These are phyloP conservation scores for Drosophila merina DNA, from an alignment of 2,888 invertebrate genomes.

Conservation along the genomic window DNA sequence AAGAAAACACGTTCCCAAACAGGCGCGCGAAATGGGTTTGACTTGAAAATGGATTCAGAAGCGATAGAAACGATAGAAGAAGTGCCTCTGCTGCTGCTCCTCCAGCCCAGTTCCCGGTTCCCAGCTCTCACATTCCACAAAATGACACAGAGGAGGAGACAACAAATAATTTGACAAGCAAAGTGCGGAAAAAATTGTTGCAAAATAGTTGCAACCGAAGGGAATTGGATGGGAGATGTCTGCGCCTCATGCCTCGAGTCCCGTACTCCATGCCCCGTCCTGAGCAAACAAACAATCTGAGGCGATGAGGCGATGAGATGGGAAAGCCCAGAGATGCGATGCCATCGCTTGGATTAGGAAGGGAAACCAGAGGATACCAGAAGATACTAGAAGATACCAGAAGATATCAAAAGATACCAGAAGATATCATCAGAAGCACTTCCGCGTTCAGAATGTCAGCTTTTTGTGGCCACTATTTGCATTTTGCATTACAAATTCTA, in stretches of 20 bases:
- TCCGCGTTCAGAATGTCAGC: constrained; percentile 45
- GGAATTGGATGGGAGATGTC: constrained; percentile 21
- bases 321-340: constrained; percentile 1
- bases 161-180: constrained; percentile 47
- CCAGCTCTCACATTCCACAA: constrained; percentile 24
- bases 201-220: constrained; percentile 41
- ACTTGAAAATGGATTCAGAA: constrained; percentile 18
- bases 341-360: constrained; percentile 1
- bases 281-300: constrained; percentile 59
- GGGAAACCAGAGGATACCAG: not conserved
- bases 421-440: constrained; percentile 17
- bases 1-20: constrained; percentile 54
- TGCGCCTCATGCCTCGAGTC: not conserved
- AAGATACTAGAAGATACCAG: not conserved
- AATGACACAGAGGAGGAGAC: constrained; percentile 46
- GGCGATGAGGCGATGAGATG: constrained; percentile 31
- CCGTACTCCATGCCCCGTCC: constrained; percentile 1
- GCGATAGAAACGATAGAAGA: constrained; percentile 5
- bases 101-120: not conserved
- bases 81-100: constrained; percentile 1
- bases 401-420: too few species aligned
- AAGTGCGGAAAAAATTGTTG: constrained; percentile 33
- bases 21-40: constrained; percentile 26
- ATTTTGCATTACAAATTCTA: too few species aligned
- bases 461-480: too few species aligned